Base-by-base conservation (phyloP, 2,797 vertebrate genomes). In the Kryptolebias ocellatus region DNA sequence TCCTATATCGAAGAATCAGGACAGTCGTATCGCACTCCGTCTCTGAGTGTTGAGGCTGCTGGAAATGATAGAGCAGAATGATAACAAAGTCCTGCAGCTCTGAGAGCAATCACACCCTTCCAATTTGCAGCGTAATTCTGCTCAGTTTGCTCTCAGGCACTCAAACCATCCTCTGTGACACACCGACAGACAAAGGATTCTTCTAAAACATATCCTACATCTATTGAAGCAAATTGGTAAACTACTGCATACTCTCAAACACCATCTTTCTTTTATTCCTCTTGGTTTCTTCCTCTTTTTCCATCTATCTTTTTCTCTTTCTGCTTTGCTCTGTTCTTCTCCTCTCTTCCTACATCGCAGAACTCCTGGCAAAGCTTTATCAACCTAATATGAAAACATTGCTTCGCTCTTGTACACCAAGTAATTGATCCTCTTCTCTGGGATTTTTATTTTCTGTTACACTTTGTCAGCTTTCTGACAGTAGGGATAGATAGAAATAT, bases 81-180 rank as follows among this genome's bases (percentile, higher is more conserved):
- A 90, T 85, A 0, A 39, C 8, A 10, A 57, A 69, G 67, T 68
- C 67, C 75, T 67, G n/a, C 54, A 17, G 80, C 58, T 11, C 62
- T 15, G n/a, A 34, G 46, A 10, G 7, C 80, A 60, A 85, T 87
- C 72, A 64, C 74, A 73, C 73, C 61, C 64, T 27, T 67, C 76
- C 67, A 85, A 85, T 88, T 86, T 78, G 83, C 79, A 74, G 66
- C 80, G 79, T 83, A 70, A 84, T 89, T 80, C 80, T 64, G 67
- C 68, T 84, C 81, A 28, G 15, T 70, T 78, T 34, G 14, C 67
- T 81, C 59, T 53, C 66, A 66, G 53, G 55, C 64, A 18, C 53
- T 72, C 34, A 46, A 51, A 72, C 42, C 46, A 71, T 76, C 54
- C 46, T 11, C 49, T 56, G 67, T 45, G 24, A 62, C 62, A 42